Conservation (phyloP, 2,797 vertebrate genomes). For the Sebastes reedi region DNA sequence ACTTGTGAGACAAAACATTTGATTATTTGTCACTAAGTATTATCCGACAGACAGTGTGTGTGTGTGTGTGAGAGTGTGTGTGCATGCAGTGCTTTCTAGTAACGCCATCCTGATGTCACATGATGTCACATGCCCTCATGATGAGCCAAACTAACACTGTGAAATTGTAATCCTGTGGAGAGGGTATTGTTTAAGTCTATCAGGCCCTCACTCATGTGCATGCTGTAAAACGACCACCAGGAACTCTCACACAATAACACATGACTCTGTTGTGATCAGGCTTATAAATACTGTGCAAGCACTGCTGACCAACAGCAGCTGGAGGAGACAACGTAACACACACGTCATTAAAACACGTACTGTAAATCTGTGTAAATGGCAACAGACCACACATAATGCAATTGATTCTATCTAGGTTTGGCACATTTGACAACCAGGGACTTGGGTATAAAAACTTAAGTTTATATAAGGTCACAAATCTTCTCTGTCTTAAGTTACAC, state of each 20-base stretch:
- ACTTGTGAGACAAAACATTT: background rate
- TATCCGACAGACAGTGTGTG: background rate
- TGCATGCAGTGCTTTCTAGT: background rate
- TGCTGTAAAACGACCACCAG: background rate
- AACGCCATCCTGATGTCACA: slow-evolving; percentile 14
- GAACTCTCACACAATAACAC: background rate
- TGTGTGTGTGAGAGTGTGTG: background rate
- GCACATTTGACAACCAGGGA: background rate
- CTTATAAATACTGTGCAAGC: background rate
- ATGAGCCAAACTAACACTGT: slow-evolving; percentile 17
- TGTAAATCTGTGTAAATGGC: background rate
- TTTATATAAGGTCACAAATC: background rate
- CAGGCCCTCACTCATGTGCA: background rate
- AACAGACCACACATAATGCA: background rate
- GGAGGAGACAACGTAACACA: background rate
- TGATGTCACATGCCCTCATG: slow-evolving; percentile 20
- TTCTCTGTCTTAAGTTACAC: background rate
- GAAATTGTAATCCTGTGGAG: slow-evolving; percentile 16
- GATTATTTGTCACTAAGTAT: background rate
- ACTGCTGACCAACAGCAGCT: background rate
- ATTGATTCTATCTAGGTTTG: background rate
- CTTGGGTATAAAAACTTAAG: background rate
- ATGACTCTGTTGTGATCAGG: slow-evolving; percentile 11
- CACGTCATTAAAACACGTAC: background rate
- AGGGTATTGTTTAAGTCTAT: slow-evolving; percentile 11